Evolutionary conservation across 2,113 vertebrate genomes (phyloP), one percentile per base, ranked within the genome.

Genomic region (Dolichallabes microphthalmus): DNA sequence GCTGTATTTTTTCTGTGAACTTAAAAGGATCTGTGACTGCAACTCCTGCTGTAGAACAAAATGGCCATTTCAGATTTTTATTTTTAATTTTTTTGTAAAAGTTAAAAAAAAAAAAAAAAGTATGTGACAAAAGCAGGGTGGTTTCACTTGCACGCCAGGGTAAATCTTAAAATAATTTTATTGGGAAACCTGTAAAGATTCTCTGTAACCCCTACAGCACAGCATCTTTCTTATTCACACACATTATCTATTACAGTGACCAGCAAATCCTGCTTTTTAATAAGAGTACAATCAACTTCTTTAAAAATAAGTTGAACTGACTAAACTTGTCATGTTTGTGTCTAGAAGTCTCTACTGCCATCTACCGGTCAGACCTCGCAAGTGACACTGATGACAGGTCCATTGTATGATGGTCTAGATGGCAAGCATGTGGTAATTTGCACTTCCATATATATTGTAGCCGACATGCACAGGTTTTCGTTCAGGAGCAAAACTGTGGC

Each of bases 301-400:
- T 30, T 61, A 71, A 74, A 53, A 78, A 60, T 25, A 79, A 79
- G 74, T 75, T 60, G 50, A 35, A 68, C 68, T 17, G 14, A 80
- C 22, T 58, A 57, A 82, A 57, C 30, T 53, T 78, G 25, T 61
- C 52, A 82, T 71, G 22, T 60, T 20, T 55, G 60, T 55, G 45
- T 55, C 58, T 79, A 3, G 68, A 90, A 64, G 79, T 82, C 89
- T 90, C 75, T 81, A 89, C 86, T 87, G 88, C 88, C 89, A 89
- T 81, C 90, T 90, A 90, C 85, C 87, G 90, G 68, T 60, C 25
- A 68, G 39, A 83, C 32, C 82, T 39, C 53, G 88, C 75, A 85
- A 32, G 35, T 85, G 75, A 86, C 82, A n/a, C 73, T 55, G 32
- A 63, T 85, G 20, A 45, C 69, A 52, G 15, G 14, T 27, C 73